Conservation (phyloP, 2,113 vertebrate genomes). For the Theristicus caerulescens region DNA sequence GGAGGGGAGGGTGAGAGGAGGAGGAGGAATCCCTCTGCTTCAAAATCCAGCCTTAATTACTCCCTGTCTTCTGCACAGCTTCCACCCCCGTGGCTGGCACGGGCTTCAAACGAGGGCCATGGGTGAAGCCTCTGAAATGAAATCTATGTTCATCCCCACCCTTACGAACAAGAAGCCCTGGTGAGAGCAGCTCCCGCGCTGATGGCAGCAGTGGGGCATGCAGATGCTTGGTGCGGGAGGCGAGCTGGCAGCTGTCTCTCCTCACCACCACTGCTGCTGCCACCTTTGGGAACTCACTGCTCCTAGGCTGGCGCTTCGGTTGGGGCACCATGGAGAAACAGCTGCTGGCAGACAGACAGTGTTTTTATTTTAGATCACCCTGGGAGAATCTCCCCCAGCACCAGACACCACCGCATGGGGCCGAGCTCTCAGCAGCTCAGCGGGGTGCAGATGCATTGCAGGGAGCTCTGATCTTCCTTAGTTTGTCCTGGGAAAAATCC, state of each 20-base stretch:
- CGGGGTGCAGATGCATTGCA: accelerated
- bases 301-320: not conserved
- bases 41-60: not conserved
- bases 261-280: not conserved
- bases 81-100: not conserved
- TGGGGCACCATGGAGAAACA: not conserved
- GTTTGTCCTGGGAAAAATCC: not conserved
- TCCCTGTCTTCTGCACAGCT: not conserved
- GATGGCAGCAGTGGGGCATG: not conserved
- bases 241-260: not conserved
- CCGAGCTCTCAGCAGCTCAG: not conserved
- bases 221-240: not conserved
- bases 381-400: not conserved
- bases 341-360: not conserved
- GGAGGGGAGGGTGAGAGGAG: not conserved
- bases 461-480: not conserved
- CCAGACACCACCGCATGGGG: not conserved
- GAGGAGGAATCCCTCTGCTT: not conserved
- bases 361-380: not conserved
- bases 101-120: not conserved
- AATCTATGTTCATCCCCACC: not conserved
- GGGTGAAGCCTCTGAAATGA: not conserved
- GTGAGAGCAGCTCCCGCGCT: not conserved
- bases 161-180: not conserved
- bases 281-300: not conserved